phyloP scores from a whole-genome alignment of 2,797 vertebrate species.

The Tenualosa thibaudeaui region DNA sequence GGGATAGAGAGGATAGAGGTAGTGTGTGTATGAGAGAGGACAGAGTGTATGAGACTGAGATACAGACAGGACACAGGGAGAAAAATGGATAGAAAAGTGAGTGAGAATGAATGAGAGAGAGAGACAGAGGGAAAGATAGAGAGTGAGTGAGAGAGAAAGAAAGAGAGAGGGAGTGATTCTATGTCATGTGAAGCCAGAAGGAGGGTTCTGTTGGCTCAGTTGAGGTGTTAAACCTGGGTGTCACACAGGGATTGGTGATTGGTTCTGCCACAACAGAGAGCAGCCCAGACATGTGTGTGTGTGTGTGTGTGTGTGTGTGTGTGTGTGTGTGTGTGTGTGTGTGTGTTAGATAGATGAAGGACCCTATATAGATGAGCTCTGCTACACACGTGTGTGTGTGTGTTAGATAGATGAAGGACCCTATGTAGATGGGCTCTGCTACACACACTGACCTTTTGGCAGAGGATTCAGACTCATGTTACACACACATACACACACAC shows the following conservation, averaged over 20 bases:
- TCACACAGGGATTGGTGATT: no score
- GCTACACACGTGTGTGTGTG: background rate
- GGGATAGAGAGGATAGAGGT: background rate
- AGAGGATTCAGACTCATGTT: background rate
- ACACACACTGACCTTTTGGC: background rate
- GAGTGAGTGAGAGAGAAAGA: background rate
- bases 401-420: no score
- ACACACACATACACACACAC: conserved; percentile 3
- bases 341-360: no score
- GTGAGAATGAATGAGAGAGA: background rate
- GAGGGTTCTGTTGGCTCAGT: background rate
- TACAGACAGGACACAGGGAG: no score
- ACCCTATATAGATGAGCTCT: no score
- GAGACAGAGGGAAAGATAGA: background rate
- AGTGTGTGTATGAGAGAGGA: background rate
- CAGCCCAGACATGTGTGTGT: no score
- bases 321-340: no score
- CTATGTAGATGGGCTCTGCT: background rate
- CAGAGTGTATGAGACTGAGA: background rate
- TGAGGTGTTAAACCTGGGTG: background rate
- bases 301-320: background rate
- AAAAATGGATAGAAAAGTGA: background rate
- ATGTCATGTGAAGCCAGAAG: background rate
- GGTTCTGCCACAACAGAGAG: no score
- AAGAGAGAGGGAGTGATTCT: conserved; percentile 13